Evolutionary conservation across 2,113 vertebrate genomes (phyloP), one percentile per base, ranked within the genome.

Genomic region (Barnardius zonarius): DNA sequence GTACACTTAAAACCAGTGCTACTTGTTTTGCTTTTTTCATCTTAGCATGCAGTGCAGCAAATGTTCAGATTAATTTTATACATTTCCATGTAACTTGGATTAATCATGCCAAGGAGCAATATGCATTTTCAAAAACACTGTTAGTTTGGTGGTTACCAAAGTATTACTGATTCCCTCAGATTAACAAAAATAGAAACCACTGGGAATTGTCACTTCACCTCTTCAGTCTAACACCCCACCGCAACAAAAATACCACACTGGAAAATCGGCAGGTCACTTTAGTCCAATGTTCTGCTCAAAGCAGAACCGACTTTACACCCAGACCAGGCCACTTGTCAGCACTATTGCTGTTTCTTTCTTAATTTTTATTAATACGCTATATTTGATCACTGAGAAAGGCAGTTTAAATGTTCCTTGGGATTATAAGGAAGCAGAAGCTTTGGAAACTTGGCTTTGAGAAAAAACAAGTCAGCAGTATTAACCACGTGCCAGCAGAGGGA

Each of bases 401-500:
- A 44, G 17, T 43, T 75, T 35, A 84, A 86, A 78, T 22, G 22
- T 54, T 88, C 66, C 44, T 52, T 62, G 17, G 12, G 25, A 62
- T 33, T 28, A 46, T 31, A 79, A 76, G n/a, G 27, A 61, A 70
- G 31, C 17, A 69, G 33, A 11, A 70, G n/a, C 30, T 67, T 81
- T 6, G 3, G 48, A 72, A 85, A 44, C 13, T 46, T 67, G 28
- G 7, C 39, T 88, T 70, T 46, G 48, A 76, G 44, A 10, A 27
- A 74, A 35, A 69, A 49, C 67, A 9, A 13, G 39, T 31, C 22
- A 0, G 70, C 73, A 86, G 27, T 85, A 76, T 54, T 83, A 91
- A 35, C 64, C 73, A 67, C 46, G 35, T 9, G n/a, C 94, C 97
- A 96, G 84, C 37, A 97, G 97, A 92, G 92, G 96, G 95, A 94